These are phyloP conservation scores for Hestina assimilis DNA, from an alignment of 1,140 invertebrate genomes.

Conservation along the genomic window DNA sequence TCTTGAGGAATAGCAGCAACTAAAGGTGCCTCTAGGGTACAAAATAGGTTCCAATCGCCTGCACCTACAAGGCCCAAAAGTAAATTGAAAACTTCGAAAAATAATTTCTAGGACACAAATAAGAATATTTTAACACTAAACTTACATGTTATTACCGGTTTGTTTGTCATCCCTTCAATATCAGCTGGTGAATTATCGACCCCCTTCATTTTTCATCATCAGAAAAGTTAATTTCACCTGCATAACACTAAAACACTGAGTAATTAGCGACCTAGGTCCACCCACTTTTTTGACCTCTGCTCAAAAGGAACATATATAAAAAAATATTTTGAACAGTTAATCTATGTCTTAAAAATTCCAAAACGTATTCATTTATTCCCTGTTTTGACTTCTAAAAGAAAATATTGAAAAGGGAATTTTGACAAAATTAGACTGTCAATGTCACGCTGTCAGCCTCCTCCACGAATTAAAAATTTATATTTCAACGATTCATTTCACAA, in stretches of 20 bases:
- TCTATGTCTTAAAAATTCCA: slow-evolving; percentile 28
- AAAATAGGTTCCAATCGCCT: slow-evolving; percentile 92
- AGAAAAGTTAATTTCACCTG: slow-evolving; percentile 62
- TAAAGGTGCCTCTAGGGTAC: slow-evolving; percentile 87
- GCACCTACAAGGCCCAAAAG: slow-evolving; percentile 82
- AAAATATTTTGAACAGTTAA: slow-evolving; percentile 9
- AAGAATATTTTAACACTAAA: slow-evolving; percentile 19
- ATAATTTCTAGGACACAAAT: neutral
- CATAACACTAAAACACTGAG: slow-evolving; percentile 62
- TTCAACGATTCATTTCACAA: slow-evolving; percentile 25
- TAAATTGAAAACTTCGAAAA: neutral
- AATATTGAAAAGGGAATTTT: slow-evolving; percentile 54
- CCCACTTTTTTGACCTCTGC: slow-evolving; percentile 25
- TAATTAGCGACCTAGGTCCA: slow-evolving; percentile 27
- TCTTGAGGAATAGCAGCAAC: slow-evolving; percentile 90
- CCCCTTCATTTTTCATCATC: slow-evolving; percentile 76
- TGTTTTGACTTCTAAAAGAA: slow-evolving; percentile 45
- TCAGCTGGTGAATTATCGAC: slow-evolving; percentile 65
- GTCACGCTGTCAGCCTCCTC: slow-evolving; percentile 44
- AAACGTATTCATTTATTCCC: slow-evolving; percentile 39
- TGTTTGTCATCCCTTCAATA: slow-evolving; percentile 75
- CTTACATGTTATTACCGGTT: slow-evolving; percentile 81
- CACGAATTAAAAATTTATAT: slow-evolving; percentile 41
- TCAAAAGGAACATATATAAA: slow-evolving; percentile 6
- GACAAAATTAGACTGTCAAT: slow-evolving; percentile 51